phyloP scores from a whole-genome alignment of 2,888 invertebrate genomes.

The Platynereis dumerilii region DNA sequence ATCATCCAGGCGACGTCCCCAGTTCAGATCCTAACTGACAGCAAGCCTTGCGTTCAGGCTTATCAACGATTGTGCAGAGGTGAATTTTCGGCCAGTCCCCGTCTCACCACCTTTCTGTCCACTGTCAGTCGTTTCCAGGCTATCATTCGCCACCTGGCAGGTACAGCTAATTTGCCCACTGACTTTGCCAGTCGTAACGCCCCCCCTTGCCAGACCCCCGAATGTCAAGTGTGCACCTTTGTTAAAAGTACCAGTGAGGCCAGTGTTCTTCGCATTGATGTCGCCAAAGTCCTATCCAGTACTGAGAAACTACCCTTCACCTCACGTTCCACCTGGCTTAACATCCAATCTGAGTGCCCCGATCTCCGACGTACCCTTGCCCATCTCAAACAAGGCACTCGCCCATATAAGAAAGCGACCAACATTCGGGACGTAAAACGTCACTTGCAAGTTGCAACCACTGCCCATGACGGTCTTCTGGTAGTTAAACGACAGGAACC shows the following conservation, averaged over 20 bases:
- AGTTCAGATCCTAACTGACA: neutral
- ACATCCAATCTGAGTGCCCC: constrained; percentile 38
- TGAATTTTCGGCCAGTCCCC: neutral
- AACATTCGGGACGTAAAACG: constrained; percentile 36
- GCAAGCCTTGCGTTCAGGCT: neutral
- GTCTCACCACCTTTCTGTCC: neutral
- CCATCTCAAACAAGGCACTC: constrained; percentile 40
- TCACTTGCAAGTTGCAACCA: constrained; percentile 26
- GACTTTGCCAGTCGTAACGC: constrained; percentile 1
- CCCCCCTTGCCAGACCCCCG: neutral
- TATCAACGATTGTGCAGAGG: neutral
- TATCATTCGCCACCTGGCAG: neutral
- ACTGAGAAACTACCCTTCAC: constrained; percentile 30
- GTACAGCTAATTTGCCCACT: neutral
- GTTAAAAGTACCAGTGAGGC: constrained; percentile 24
- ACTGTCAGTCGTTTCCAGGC: neutral
- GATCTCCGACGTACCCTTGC: constrained; percentile 39
- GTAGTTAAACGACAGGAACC: constrained; percentile 28
- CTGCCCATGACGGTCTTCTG: constrained; percentile 33
- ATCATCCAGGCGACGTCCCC: neutral
- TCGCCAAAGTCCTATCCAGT: neutral
- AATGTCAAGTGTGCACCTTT: constrained; percentile 34
- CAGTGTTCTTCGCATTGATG: constrained; percentile 17
- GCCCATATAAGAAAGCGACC: constrained; percentile 39
- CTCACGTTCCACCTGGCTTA: constrained; percentile 30